These are phyloP conservation scores for Drosophila pectinifera DNA, from an alignment of 1,140 invertebrate genomes.

Conservation along the genomic window DNA sequence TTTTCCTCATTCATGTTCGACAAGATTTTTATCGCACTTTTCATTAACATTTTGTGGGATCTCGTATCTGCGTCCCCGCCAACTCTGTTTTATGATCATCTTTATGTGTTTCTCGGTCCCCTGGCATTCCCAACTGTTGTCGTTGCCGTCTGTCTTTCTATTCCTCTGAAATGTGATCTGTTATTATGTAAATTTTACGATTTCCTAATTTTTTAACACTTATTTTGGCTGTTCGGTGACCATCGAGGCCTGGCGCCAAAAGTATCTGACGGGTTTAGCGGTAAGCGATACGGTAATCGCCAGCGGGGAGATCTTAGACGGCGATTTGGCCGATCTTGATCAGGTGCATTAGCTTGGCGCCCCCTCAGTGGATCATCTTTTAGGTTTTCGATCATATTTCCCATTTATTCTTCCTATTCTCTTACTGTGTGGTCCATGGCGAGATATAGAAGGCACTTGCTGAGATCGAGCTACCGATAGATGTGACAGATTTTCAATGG, in stretches of 20 bases:
- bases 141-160: slow-evolving; percentile 45
- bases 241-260: slow-evolving; percentile 62
- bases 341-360: slow-evolving; percentile 29
- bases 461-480: slow-evolving; percentile 40
- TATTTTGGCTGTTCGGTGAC: slow-evolving; percentile 41
- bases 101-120: slow-evolving; percentile 66
- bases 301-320: slow-evolving; percentile 6
- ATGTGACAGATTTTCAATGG: neutral
- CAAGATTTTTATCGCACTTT: slow-evolving; percentile 76
- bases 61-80: slow-evolving; percentile 18
- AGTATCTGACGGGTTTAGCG: slow-evolving; percentile 4
- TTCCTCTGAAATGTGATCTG: slow-evolving; percentile 69
- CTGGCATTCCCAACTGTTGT: slow-evolving; percentile 69
- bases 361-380: slow-evolving; percentile 39
- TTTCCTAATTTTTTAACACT: slow-evolving; percentile 80
- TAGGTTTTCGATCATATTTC: slow-evolving; percentile 15
- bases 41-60: slow-evolving; percentile 77
- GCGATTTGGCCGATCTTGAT: slow-evolving; percentile 34
- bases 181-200: slow-evolving; percentile 83
- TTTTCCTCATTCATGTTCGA: slow-evolving; percentile 78
- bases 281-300: slow-evolving; percentile 38
- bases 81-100: slow-evolving; percentile 38
- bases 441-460: slow-evolving; percentile 14
- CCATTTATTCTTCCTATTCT: neutral
- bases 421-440: slow-evolving; percentile 27